Conservation (phyloP, 2,113 vertebrate genomes). For the Pogonocichla stellata region DNA sequence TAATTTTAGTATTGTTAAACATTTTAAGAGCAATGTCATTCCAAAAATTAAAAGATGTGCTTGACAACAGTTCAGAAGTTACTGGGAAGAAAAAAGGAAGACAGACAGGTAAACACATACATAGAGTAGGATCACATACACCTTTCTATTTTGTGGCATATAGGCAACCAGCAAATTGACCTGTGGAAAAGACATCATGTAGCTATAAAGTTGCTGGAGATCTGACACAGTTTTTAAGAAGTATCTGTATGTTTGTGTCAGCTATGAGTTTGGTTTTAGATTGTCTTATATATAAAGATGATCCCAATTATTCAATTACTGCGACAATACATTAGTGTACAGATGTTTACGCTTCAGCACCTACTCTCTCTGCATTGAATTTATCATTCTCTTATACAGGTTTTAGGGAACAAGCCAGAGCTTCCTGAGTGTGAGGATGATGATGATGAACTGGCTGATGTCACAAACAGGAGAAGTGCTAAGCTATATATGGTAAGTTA, state of each 20-base stretch:
- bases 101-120: not conserved
- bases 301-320: rapidly evolving
- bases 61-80: not conserved
- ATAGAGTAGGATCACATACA: not conserved
- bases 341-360: not conserved
- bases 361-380: not conserved
- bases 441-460: conserved; percentile 81
- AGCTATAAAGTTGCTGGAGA: not conserved
- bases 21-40: not conserved
- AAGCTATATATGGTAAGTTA: conserved; percentile 86
- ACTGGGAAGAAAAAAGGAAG: not conserved
- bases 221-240: not conserved
- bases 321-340: rapidly evolving
- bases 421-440: conserved; percentile 73
- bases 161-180: not conserved
- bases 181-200: not conserved
- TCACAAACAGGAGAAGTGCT: conserved; percentile 86
- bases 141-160: not conserved
- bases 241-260: not conserved
- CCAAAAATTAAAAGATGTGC: not conserved
- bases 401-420: conserved; percentile 82
- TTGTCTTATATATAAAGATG: not conserved
- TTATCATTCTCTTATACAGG: conserved; percentile 62
- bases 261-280: not conserved
- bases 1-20: not conserved